Evolutionary conservation across 2,797 vertebrate species (phyloP).

Genomic region (Oryzias dopingdopingensis): DNA sequence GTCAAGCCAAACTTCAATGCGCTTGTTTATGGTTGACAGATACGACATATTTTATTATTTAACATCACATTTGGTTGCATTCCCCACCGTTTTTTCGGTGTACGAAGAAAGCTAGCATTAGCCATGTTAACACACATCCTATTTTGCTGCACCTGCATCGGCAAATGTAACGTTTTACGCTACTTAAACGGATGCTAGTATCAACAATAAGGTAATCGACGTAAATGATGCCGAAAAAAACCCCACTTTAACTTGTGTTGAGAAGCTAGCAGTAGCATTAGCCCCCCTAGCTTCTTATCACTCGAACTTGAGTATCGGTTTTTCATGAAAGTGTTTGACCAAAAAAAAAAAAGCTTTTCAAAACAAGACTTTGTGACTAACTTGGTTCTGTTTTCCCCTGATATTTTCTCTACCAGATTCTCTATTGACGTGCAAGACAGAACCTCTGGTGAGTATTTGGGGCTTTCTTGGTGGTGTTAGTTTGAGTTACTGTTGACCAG

Average conservation of each 20-base stretch:
- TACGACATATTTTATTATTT: too few relatives aligned
- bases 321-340: too few relatives aligned
- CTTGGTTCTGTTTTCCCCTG: neutral
- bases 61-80: too few relatives aligned
- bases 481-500: neutral
- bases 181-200: too few relatives aligned
- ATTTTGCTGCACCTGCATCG: neutral
- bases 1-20: too few relatives aligned
- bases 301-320: too few relatives aligned
- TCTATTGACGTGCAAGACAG: slow-evolving; percentile 82
- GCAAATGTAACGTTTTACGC: too few relatives aligned
- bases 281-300: slow-evolving; percentile 21
- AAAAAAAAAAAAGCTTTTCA: too few relatives aligned
- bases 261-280: slow-evolving; percentile 39
- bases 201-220: too few relatives aligned
- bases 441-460: slow-evolving; percentile 76
- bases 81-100: neutral
- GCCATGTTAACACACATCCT: neutral
- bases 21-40: neutral
- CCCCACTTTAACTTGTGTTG: slow-evolving; percentile 13
- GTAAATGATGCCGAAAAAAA: neutral
- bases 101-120: neutral
- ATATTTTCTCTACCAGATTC: slow-evolving; percentile 69
- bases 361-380: neutral
- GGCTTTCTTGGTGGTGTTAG: neutral